phyloP scores from a whole-genome alignment of 2,113 vertebrate genomes.

The Neodon shergylaensis region DNA sequence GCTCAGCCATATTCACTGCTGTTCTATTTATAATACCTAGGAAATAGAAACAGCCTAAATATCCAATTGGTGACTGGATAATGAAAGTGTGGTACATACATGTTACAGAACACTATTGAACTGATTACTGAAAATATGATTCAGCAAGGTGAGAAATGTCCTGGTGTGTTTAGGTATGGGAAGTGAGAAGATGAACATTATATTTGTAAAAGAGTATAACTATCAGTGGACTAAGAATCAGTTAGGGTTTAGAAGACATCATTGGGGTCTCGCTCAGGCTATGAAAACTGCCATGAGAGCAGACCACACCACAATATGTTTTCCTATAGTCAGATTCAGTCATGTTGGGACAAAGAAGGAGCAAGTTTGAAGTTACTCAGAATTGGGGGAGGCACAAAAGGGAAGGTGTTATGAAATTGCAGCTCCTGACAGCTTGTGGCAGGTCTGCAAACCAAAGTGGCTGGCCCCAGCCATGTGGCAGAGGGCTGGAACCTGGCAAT shows the following conservation, averaged over 20 bases:
- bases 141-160: not conserved
- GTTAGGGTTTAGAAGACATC: not conserved
- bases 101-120: not conserved
- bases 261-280: not conserved
- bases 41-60: not conserved
- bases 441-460: too few relatives aligned
- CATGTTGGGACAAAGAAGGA: not conserved
- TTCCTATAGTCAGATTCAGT: not conserved
- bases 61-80: not conserved
- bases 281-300: not conserved
- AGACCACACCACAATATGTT: not conserved
- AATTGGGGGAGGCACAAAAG: not conserved
- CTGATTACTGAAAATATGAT: not conserved
- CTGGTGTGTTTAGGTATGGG: not conserved
- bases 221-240: not conserved
- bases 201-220: not conserved
- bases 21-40: not conserved
- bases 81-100: not conserved
- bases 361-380: not conserved
- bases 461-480: too few relatives aligned
- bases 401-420: not conserved
- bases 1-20: not conserved
- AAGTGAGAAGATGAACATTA: slow-evolving; percentile 1
- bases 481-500: too few relatives aligned
- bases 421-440: too few relatives aligned